Evolutionary conservation across 2,113 vertebrate species (phyloP).

Genomic region (Willisornis vidua): DNA sequence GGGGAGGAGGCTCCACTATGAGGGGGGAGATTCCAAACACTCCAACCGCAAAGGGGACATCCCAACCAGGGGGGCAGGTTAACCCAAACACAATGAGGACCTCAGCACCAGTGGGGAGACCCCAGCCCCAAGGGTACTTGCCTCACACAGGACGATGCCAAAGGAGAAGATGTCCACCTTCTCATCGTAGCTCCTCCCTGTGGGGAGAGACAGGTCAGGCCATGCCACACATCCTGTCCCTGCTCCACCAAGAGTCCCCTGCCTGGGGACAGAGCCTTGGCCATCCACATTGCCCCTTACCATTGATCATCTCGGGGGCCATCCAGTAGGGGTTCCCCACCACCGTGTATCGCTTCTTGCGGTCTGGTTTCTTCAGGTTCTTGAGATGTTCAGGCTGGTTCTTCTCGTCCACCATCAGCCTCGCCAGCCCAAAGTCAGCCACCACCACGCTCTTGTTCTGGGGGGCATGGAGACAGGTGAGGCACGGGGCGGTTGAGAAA

Average conservation of each 20-base stretch:
- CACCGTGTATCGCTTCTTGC: conserved; percentile 95
- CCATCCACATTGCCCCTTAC: conserved; percentile 48
- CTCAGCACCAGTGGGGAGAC: accelerated
- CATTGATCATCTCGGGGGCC: conserved; percentile 99
- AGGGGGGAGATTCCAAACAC: not conserved
- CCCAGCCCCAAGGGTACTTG: conserved; percentile 20
- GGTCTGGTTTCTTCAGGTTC: conserved; percentile 87
- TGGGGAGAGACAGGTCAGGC: not conserved
- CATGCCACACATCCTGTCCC: not conserved
- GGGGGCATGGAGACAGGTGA: not conserved
- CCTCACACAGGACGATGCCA: conserved; percentile 97
- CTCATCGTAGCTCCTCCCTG: conserved; percentile 96
- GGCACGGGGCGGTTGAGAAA: accelerated
- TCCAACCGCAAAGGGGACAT: not conserved
- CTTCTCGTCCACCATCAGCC: conserved; percentile 94
- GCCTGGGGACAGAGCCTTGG: not conserved
- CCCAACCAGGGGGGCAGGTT: not conserved
- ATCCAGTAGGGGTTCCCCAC: conserved; percentile 99
- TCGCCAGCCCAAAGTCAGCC: conserved; percentile 92
- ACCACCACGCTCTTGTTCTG: conserved; percentile 93
- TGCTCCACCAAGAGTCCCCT: not conserved
- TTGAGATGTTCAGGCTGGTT: conserved; percentile 82
- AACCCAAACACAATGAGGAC: not conserved
- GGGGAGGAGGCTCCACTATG: not conserved
- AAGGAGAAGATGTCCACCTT: conserved; percentile 98